phyloP scores from a whole-genome alignment of 2,888 invertebrate genomes.

The Habroteleia sp. region DNA sequence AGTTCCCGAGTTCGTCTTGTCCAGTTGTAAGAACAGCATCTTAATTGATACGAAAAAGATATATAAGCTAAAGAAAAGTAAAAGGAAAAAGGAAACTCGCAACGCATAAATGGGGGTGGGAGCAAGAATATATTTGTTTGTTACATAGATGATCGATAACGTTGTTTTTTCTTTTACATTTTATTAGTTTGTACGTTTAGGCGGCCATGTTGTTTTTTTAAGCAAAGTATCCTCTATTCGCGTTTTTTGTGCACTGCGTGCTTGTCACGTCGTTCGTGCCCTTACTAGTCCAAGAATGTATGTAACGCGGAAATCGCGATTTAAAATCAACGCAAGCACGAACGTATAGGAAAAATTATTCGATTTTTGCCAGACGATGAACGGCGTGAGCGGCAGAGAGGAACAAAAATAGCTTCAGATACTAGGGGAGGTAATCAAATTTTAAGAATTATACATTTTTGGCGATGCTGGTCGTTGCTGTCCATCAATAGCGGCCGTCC shows the following conservation, averaged over 20 bases:
- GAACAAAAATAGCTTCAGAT: constrained; percentile 66
- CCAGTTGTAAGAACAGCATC: constrained; percentile 28
- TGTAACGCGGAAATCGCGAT: not conserved
- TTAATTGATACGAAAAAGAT: constrained; percentile 25
- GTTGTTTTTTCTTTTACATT: constrained; percentile 80
- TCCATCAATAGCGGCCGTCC: constrained; percentile 78
- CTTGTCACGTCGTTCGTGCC: constrained; percentile 11
- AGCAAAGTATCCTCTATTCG: constrained; percentile 69
- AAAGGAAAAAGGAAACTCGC: constrained; percentile 52
- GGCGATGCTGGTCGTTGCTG: constrained; percentile 81
- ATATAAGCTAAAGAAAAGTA: constrained; percentile 58
- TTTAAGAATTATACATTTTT: constrained; percentile 70
- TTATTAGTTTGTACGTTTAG: constrained; percentile 80
- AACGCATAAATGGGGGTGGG: constrained; percentile 60
- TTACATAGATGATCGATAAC: constrained; percentile 81
- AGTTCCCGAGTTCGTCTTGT: constrained; percentile 55
- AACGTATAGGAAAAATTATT: constrained; percentile 7
- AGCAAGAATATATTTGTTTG: constrained; percentile 80
- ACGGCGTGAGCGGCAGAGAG: constrained; percentile 19
- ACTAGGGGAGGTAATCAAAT: constrained; percentile 69
- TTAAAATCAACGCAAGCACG: constrained; percentile 8
- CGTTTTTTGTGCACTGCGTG: constrained; percentile 1
- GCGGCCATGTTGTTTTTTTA: constrained; percentile 79
- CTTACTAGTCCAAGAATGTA: constrained; percentile 36
- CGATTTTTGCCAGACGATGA: constrained; percentile 21